Percentiles rank a stretch among this genome's conserved stretches.
Evolutionary conservation across 2,797 vertebrate species (phyloP).

Genomic region (Sylvilagus floridanus): DNA sequence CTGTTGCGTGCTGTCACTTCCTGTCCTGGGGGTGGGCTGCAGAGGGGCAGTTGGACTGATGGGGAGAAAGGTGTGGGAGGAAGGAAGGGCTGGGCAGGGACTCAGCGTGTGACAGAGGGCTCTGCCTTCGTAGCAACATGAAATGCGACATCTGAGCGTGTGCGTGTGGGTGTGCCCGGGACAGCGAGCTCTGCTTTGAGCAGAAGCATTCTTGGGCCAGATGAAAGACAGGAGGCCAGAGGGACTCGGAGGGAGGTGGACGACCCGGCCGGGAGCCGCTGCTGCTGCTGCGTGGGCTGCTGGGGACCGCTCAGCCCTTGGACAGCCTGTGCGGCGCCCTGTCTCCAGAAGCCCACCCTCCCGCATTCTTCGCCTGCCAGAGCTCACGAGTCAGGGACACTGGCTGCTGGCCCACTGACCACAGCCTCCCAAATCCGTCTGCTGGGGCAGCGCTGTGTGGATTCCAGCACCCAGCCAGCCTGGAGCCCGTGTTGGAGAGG

Average conservation of each 20-base stretch:
- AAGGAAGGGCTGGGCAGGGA: neutral
- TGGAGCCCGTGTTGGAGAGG: accelerated
- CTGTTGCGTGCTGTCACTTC: no score
- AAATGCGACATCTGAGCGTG: neutral
- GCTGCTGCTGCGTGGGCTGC: accelerated
- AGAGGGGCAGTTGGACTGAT: neutral
- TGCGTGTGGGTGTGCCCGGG: neutral
- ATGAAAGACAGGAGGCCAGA: neutral
- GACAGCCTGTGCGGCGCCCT: neutral
- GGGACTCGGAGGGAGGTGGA: neutral
- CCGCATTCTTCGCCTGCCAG: neutral
- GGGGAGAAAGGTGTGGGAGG: neutral
- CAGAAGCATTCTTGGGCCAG: neutral
- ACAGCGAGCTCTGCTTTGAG: no score
- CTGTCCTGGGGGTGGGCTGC: accelerated
- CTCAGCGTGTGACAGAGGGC: no score
- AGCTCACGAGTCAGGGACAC: neutral
- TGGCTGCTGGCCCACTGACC: neutral
- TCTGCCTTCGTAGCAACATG: neutral
- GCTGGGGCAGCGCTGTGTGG: neutral
- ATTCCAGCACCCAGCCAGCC: neutral
- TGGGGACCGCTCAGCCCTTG: neutral
- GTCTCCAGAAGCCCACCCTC: neutral
- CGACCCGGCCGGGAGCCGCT: accelerated
- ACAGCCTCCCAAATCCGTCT: neutral